These are phyloP conservation scores for Synergus laeviventris DNA, from an alignment of 2,888 invertebrate genomes.

Conservation along the genomic window DNA sequence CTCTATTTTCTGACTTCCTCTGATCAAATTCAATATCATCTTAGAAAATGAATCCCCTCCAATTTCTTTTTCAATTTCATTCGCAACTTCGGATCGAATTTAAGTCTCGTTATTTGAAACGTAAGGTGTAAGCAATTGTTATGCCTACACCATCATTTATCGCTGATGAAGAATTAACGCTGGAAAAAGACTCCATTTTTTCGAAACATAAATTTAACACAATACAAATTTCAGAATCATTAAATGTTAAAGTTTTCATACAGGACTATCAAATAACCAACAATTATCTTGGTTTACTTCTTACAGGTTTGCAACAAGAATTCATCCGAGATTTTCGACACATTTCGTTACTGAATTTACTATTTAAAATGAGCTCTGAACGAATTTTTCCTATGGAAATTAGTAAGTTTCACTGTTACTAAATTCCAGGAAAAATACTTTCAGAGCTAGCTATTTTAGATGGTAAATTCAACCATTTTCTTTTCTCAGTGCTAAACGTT, in stretches of 20 bases:
- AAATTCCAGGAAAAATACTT: too few species aligned
- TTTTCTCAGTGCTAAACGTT: neutral
- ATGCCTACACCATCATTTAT: slow-evolving; percentile 2
- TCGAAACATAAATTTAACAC: too few species aligned
- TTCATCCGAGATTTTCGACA: too few species aligned
- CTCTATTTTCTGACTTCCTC: neutral
- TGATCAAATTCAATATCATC: neutral
- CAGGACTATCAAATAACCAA: neutral
- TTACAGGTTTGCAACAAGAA: too few species aligned
- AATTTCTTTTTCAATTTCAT: neutral
- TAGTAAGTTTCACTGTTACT: too few species aligned
- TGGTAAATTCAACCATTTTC: too few species aligned
- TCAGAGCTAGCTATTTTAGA: too few species aligned
- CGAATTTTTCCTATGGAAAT: too few species aligned
- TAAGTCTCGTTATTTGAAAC: neutral
- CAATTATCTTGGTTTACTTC: too few species aligned
- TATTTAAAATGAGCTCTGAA: too few species aligned
- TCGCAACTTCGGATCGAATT: neutral
- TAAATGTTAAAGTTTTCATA: neutral
- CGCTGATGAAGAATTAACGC: neutral
- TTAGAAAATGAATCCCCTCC: neutral
- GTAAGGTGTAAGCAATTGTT: neutral
- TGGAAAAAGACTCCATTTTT: neutral
- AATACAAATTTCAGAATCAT: neutral
- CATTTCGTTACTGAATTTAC: too few species aligned